Percentiles rank a stretch among this genome's conserved stretches.
Conservation (phyloP, 2,113 vertebrate genomes). For the Terrapene triunguis region DNA sequence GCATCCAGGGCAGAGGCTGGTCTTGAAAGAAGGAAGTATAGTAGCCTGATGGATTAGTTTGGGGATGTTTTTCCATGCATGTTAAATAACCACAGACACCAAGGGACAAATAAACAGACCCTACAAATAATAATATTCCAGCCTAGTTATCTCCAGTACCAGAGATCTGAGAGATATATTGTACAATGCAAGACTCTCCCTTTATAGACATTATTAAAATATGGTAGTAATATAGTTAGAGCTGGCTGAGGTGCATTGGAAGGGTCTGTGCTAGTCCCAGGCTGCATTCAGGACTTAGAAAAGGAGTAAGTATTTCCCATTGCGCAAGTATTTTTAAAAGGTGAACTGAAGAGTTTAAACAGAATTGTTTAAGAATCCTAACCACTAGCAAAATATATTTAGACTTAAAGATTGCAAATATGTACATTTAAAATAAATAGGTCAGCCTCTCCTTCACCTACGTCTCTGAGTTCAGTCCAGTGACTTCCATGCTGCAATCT, state of each 20-base stretch:
- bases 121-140: background rate
- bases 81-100: background rate
- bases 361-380: background rate
- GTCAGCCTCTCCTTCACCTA: background rate
- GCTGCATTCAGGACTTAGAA: background rate
- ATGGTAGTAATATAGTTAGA: background rate
- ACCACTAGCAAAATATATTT: background rate
- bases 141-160: background rate
- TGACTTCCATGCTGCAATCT: rapidly evolving
- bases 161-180: background rate
- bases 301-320: background rate
- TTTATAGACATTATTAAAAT: background rate
- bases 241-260: background rate
- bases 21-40: background rate
- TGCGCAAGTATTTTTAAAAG: background rate
- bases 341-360: background rate
- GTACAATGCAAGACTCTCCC: background rate
- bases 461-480: background rate
- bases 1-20: background rate
- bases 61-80: background rate
- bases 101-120: background rate
- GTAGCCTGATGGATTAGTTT: background rate
- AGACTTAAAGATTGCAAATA: background rate
- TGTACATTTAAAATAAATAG: background rate
- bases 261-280: background rate